These are phyloP conservation scores for Drosophila eohydei DNA, from an alignment of 2,888 invertebrate genomes.

Conservation along the genomic window DNA sequence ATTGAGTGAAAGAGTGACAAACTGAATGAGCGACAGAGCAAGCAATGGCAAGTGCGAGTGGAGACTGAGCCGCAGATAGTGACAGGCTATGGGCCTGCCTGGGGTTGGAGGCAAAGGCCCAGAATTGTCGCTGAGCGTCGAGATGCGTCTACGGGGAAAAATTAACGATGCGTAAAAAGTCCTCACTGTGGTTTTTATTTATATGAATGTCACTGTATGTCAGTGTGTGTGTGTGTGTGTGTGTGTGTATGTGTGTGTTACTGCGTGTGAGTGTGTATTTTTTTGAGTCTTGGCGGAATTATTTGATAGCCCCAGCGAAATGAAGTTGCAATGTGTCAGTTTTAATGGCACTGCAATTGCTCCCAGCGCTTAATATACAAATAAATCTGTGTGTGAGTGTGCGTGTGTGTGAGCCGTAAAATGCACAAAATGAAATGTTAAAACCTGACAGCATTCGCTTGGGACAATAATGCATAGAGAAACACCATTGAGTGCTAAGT, in stretches of 20 bases:
- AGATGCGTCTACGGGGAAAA: constrained; percentile 68
- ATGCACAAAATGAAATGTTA: constrained; percentile 49
- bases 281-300: constrained; percentile 50
- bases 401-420: constrained; percentile 27
- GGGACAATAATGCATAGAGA: constrained; percentile 37
- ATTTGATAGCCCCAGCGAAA: constrained; percentile 61
- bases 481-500: constrained; percentile 59
- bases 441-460: constrained; percentile 30
- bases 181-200: constrained; percentile 55
- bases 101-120: background rate
- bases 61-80: background rate
- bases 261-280: constrained; percentile 15
- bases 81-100: background rate
- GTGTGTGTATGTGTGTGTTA: background rate
- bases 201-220: constrained; percentile 17
- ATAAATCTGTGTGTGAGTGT: constrained; percentile 11
- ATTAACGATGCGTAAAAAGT: constrained; percentile 81
- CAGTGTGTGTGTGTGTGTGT: constrained; percentile 1
- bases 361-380: constrained; percentile 61
- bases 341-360: constrained; percentile 76
- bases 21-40: constrained; percentile 35
- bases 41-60: background rate
- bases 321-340: constrained; percentile 77
- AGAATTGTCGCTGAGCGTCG: constrained; percentile 48
- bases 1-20: constrained; percentile 75